Evolutionary conservation across 2,113 vertebrate species (phyloP).

Genomic region (Mohoua ochrocephala): DNA sequence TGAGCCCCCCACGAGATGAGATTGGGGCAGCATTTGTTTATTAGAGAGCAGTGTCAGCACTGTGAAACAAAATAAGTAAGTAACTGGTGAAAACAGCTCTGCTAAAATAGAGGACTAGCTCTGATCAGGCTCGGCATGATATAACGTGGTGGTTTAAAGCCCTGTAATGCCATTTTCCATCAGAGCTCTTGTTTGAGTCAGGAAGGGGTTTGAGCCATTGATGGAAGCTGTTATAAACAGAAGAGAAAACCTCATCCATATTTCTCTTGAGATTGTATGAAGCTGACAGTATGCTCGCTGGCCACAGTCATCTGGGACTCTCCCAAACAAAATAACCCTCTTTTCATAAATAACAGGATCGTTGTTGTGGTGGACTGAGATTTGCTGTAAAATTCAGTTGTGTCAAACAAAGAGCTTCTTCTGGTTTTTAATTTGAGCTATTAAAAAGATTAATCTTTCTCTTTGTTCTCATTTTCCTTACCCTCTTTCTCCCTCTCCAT

Average conservation of each 20-base stretch:
- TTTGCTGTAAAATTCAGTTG: constrained; percentile 32
- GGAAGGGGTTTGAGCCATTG: constrained; percentile 33
- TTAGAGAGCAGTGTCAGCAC: neutral
- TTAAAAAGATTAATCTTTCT: constrained; percentile 34
- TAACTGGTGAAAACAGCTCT: neutral
- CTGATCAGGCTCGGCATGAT: neutral
- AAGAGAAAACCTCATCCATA: constrained; percentile 6
- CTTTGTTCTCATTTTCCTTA: neutral
- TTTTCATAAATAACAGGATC: constrained; percentile 48
- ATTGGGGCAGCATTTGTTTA: neutral
- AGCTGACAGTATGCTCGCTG: constrained; percentile 15
- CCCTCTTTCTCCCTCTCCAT: neutral
- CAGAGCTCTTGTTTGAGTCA: neutral
- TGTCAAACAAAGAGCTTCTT: constrained; percentile 10
- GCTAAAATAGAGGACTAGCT: neutral
- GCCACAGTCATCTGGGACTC: constrained; percentile 26
- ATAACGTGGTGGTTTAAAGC: neutral
- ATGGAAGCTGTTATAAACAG: constrained; percentile 28
- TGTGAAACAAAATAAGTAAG: neutral
- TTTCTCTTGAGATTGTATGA: constrained; percentile 37
- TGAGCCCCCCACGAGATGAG: neutral
- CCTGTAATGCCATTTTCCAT: constrained; percentile 1
- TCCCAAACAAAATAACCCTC: constrained; percentile 4
- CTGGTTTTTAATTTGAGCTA: constrained; percentile 29
- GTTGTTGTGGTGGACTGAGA: neutral